Percentiles rank a stretch among this genome's conserved stretches.
These are phyloP conservation scores for Colius striatus DNA, from an alignment of 2,113 vertebrate genomes.

Conservation along the genomic window DNA sequence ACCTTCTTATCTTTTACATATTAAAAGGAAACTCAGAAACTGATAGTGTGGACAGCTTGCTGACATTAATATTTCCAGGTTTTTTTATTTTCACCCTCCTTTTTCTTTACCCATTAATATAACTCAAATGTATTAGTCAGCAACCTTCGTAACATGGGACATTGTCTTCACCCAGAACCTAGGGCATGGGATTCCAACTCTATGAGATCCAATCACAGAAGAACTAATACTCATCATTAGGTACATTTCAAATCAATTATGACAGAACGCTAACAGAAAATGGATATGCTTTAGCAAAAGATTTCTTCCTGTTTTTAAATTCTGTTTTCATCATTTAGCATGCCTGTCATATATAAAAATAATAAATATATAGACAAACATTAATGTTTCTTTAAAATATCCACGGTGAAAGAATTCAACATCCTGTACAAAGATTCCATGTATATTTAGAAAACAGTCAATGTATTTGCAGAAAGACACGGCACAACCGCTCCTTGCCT, in stretches of 20 bases:
- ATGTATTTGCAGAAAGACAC: not conserved
- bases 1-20: not conserved
- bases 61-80: not conserved
- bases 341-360: not conserved
- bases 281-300: not conserved
- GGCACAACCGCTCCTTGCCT: not conserved
- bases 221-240: not conserved
- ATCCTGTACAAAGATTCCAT: not conserved
- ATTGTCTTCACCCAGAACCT: not conserved
- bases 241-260: not conserved
- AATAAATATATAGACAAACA: not conserved
- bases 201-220: not conserved
- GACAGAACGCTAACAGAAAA: not conserved
- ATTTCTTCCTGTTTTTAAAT: not conserved
- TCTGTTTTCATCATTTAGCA: not conserved
- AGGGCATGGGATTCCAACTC: not conserved
- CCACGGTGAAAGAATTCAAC: not conserved
- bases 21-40: slow-evolving; percentile 2
- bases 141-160: not conserved
- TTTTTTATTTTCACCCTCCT: not conserved
- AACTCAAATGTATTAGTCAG: not conserved
- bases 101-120: not conserved
- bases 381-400: not conserved
- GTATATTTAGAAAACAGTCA: not conserved
- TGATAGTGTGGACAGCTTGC: not conserved